A percentile compares a stretch with the other conserved stretches of the same genome.
phyloP scores from a whole-genome alignment of 2,113 vertebrate species.

The Calonectris borealis region DNA sequence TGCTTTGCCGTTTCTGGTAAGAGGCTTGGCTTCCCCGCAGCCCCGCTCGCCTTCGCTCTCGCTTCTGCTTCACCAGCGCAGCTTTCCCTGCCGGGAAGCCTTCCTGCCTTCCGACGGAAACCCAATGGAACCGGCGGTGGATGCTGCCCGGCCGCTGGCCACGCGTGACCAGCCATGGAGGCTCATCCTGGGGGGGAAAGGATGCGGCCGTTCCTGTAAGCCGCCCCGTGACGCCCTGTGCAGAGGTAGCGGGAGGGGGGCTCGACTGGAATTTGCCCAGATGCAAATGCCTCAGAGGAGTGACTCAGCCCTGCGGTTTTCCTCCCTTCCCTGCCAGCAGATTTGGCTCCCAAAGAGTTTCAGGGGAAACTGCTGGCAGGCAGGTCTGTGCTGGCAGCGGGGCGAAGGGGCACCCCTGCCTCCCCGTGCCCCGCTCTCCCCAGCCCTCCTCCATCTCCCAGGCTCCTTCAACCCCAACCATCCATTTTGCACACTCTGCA shows the following conservation, averaged over 20 bases:
- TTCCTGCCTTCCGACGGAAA: not conserved
- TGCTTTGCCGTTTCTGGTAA: not conserved
- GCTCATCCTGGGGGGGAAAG: not conserved
- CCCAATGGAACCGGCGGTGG: not conserved
- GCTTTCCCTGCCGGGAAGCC: not conserved
- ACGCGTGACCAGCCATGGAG: accelerated
- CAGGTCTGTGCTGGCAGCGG: not conserved
- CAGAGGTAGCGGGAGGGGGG: not conserved
- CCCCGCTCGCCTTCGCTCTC: not conserved
- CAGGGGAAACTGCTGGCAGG: not conserved
- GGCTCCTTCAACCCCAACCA: not conserved
- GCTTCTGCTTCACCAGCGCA: not conserved
- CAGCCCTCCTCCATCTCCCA: not conserved
- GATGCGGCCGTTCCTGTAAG: slow-evolving; percentile 19
- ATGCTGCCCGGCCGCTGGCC: not conserved
- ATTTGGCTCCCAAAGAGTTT: not conserved
- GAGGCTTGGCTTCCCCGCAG: not conserved
- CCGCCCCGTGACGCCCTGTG: not conserved
- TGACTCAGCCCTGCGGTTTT: slow-evolving; percentile 55
- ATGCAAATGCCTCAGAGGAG: not conserved
- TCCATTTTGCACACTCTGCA: not conserved
- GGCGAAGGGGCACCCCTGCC: not conserved
- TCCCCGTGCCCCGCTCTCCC: not conserved
- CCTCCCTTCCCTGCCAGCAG: slow-evolving; percentile 1
- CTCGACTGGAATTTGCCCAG: not conserved